Conservation (phyloP, 2,113 vertebrate species). For the Lampris megalopsis region DNA sequence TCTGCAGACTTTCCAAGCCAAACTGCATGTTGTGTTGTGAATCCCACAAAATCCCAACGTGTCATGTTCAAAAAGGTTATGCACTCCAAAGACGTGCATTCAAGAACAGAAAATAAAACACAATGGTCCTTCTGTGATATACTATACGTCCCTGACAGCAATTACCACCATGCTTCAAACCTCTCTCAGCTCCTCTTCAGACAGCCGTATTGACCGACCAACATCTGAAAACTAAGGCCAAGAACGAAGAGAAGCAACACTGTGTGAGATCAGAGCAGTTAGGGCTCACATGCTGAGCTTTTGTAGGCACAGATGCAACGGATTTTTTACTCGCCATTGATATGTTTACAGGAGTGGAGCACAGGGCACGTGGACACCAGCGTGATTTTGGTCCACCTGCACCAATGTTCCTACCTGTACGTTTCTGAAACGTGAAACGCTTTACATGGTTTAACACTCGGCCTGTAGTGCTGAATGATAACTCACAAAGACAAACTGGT, state of each 20-base stretch:
- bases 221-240: constrained; percentile 19
- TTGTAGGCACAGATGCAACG: constrained; percentile 36
- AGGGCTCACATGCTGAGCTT: neutral
- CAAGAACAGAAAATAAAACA: constrained; percentile 75
- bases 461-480: too few species aligned
- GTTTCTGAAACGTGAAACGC: too few species aligned
- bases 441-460: too few species aligned
- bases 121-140: constrained; percentile 36
- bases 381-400: constrained; percentile 16
- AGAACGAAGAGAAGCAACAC: constrained; percentile 23
- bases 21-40: constrained; percentile 62
- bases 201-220: constrained; percentile 30
- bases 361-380: constrained; percentile 50
- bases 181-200: constrained; percentile 32
- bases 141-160: constrained; percentile 40
- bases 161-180: constrained; percentile 51
- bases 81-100: constrained; percentile 70
- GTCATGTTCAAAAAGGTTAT: constrained; percentile 63
- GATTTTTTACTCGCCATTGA: constrained; percentile 44
- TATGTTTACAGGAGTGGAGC: constrained; percentile 47
- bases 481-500: too few species aligned
- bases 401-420: neutral
- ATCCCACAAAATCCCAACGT: constrained; percentile 61
- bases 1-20: constrained; percentile 40
- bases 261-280: constrained; percentile 16